Evolutionary conservation across 35 echinoderm and acorn worm genomes (phyloP).

Genomic region (Lytechinus pictus): DNA sequence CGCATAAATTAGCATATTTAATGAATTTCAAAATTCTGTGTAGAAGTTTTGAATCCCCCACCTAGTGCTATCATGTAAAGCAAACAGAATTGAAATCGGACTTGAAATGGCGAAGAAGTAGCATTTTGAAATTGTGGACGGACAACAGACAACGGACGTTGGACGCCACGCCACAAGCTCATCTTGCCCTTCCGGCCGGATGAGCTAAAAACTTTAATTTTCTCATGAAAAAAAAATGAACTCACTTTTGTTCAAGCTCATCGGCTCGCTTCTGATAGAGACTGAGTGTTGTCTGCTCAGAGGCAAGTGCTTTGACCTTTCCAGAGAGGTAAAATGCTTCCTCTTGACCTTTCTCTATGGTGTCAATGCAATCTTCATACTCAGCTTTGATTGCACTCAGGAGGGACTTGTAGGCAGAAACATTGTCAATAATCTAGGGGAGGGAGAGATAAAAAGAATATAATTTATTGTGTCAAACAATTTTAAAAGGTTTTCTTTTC

Average conservation of each 20-base stretch:
- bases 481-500: too few species aligned
- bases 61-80: too few species aligned
- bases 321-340: conserved; percentile 93
- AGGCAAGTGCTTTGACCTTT: conserved; percentile 90
- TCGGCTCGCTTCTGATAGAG: conserved; percentile 86
- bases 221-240: neutral
- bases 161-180: too few species aligned
- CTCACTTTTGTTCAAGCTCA: conserved; percentile 90
- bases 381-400: conserved; percentile 90
- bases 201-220: too few species aligned
- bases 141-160: too few species aligned
- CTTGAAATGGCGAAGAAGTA: too few species aligned
- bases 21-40: too few species aligned
- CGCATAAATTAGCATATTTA: too few species aligned
- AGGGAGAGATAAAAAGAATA: neutral
- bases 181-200: too few species aligned
- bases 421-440: conserved; percentile 85
- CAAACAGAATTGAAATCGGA: too few species aligned
- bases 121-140: too few species aligned
- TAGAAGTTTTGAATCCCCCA: too few species aligned
- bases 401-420: conserved; percentile 82
- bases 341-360: conserved; percentile 89
- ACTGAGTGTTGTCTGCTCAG: conserved; percentile 91
- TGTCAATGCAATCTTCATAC: conserved; percentile 94
- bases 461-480: neutral